Percentiles rank a stretch among this genome's conserved stretches.
Conservation (phyloP, 2,888 invertebrate genomes). For the Thymelicus sylvestris region DNA sequence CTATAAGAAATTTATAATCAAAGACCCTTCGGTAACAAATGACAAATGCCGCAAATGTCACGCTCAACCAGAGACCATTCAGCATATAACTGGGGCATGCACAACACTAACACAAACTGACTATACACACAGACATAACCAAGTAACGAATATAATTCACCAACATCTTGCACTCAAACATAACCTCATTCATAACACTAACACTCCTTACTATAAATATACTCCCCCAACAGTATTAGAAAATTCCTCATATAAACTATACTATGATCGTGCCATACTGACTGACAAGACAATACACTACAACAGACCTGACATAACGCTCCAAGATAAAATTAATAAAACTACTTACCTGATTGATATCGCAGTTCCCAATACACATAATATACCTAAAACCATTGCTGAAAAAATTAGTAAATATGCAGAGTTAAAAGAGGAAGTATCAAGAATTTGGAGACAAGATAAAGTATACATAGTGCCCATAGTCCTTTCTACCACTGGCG, state of each 20-base stretch:
- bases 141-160: slow-evolving; percentile 29
- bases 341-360: slow-evolving; percentile 35
- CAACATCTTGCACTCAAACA: slow-evolving; percentile 33
- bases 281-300: slow-evolving; percentile 36
- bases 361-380: slow-evolving; percentile 37
- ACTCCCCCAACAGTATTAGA: slow-evolving; percentile 8
- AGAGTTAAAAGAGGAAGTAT: slow-evolving; percentile 34
- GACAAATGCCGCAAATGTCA: slow-evolving; percentile 39
- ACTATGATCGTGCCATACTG: slow-evolving; percentile 36
- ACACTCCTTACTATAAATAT: slow-evolving; percentile 37
- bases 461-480: slow-evolving; percentile 34
- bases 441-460: slow-evolving; percentile 31
- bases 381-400: slow-evolving; percentile 35
- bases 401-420: slow-evolving; percentile 35
- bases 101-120: slow-evolving; percentile 38
- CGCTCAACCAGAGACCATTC: slow-evolving; percentile 40
- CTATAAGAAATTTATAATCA: slow-evolving; percentile 32
- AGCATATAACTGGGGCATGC: slow-evolving; percentile 43
- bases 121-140: slow-evolving; percentile 41
- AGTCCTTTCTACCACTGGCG: slow-evolving; percentile 26
- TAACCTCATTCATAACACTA: slow-evolving; percentile 1
- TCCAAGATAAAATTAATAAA: slow-evolving; percentile 37
- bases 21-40: slow-evolving; percentile 21
- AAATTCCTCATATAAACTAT: slow-evolving; percentile 22
- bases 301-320: slow-evolving; percentile 37